Conservation (phyloP, 2,113 vertebrate species). For the Zeus faber region DNA sequence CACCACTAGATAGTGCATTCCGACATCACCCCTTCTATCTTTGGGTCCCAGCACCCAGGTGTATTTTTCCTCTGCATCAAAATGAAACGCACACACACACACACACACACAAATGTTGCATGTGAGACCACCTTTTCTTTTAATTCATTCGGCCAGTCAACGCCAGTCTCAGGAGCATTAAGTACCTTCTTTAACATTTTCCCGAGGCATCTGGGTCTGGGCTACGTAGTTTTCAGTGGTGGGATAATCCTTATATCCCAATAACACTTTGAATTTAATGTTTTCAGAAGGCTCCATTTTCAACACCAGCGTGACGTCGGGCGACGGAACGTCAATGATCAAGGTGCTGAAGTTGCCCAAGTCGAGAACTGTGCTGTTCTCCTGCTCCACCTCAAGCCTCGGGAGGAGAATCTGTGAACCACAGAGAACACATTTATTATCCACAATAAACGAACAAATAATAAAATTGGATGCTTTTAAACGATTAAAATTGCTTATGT, state of each 20-base stretch:
- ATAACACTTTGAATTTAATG: constrained; percentile 76
- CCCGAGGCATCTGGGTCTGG: constrained; percentile 71
- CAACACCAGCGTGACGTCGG: constrained; percentile 81
- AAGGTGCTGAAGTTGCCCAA: constrained; percentile 80
- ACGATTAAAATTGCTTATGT: too few species aligned
- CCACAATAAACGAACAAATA: background rate
- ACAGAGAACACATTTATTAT: constrained; percentile 13
- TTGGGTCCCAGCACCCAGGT: constrained; percentile 86
- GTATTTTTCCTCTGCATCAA: constrained; percentile 74
- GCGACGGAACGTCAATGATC: constrained; percentile 79
- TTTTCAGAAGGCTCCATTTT: constrained; percentile 79
- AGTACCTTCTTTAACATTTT: constrained; percentile 70
- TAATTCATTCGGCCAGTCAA: too few species aligned
- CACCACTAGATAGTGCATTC: constrained; percentile 82
- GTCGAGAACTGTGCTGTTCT: constrained; percentile 77
- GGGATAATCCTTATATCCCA: constrained; percentile 82
- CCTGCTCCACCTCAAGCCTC: constrained; percentile 52
- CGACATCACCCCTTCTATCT: constrained; percentile 75
- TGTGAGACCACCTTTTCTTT: background rate
- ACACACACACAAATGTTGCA: background rate
- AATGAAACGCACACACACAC: constrained; percentile 10
- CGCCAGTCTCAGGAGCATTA: background rate
- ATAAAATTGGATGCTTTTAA: background rate
- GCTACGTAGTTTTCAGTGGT: constrained; percentile 76
- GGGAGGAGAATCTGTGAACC: constrained; percentile 83